These are phyloP conservation scores for Netelia melanura DNA, from an alignment of 2,888 invertebrate species.

Conservation along the genomic window DNA sequence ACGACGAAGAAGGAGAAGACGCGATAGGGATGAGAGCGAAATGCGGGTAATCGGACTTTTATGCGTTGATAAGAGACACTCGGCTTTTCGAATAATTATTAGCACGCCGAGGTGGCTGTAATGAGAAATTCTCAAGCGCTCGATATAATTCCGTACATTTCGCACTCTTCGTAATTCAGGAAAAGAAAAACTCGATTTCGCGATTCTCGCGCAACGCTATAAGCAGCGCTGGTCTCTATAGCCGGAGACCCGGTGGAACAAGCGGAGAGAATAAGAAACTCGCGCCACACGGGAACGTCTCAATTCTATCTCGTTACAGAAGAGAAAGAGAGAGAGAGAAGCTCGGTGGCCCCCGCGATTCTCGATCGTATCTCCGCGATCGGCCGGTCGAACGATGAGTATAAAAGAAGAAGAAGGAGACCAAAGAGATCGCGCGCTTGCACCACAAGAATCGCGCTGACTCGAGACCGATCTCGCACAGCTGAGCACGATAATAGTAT, in stretches of 20 bases:
- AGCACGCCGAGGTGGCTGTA: background rate
- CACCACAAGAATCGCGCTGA: conserved; percentile 43
- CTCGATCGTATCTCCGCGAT: conserved; percentile 66
- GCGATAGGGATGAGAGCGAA: no score
- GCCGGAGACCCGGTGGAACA: background rate
- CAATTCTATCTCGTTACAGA: conserved; percentile 67
- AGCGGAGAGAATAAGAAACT: conserved; percentile 43
- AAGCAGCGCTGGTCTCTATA: background rate
- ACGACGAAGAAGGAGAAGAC: conserved; percentile 20
- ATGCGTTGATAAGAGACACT: no score
- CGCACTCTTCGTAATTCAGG: conserved; percentile 61
- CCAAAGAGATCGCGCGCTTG: conserved; percentile 46
- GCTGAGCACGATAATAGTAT: conserved; percentile 73
- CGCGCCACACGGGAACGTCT: conserved; percentile 57
- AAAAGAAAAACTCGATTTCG: background rate
- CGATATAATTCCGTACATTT: conserved; percentile 22
- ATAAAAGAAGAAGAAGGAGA: conserved; percentile 44
- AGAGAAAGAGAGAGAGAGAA: conserved; percentile 28
- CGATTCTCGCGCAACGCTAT: background rate
- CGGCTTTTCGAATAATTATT: no score
- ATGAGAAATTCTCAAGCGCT: background rate
- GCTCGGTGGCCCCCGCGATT: conserved; percentile 62
- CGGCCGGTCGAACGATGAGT: conserved; percentile 58
- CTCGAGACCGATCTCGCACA: conserved; percentile 55
- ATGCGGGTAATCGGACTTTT: no score